Conservation (phyloP, 1,140 invertebrate species). For the Oryctes rhinoceros region DNA sequence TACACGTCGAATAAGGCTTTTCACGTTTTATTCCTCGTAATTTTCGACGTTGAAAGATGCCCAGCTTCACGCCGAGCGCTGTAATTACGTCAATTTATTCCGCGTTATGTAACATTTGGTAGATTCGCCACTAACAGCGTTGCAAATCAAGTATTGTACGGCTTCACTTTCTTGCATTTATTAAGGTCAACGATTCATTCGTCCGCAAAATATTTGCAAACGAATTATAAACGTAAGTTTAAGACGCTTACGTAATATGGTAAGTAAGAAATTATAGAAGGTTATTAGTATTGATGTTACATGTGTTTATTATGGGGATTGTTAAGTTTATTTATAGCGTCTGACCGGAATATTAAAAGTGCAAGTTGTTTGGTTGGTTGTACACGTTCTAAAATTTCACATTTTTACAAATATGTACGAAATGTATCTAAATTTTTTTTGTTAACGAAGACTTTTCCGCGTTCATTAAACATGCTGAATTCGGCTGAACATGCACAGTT, state of each 20-base stretch:
- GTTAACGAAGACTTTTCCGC: too few relatives aligned
- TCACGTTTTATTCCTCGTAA: background rate
- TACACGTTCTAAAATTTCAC: background rate
- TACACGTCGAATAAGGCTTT: background rate
- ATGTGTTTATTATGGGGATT: background rate
- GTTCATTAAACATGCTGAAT: too few relatives aligned
- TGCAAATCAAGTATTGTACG: background rate
- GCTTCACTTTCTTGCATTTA: constrained; percentile 24
- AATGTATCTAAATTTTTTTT: too few relatives aligned
- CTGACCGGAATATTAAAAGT: background rate
- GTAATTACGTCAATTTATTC: constrained; percentile 19
- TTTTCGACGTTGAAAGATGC: background rate
- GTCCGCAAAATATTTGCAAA: constrained; percentile 13
- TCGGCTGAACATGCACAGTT: too few relatives aligned
- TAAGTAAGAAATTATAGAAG: constrained; percentile 6
- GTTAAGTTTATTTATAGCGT: constrained; percentile 1
- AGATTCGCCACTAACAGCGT: background rate
- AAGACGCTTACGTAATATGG: background rate
- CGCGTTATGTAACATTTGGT: background rate
- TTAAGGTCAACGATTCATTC: constrained; percentile 27
- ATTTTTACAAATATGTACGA: background rate
- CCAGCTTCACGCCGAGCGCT: background rate
- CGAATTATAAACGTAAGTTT: constrained; percentile 23
- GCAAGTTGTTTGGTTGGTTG: background rate
- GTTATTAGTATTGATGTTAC: background rate